Evolutionary conservation across 2,797 vertebrate species (phyloP).

Genomic region (Orestias chungarensis): DNA sequence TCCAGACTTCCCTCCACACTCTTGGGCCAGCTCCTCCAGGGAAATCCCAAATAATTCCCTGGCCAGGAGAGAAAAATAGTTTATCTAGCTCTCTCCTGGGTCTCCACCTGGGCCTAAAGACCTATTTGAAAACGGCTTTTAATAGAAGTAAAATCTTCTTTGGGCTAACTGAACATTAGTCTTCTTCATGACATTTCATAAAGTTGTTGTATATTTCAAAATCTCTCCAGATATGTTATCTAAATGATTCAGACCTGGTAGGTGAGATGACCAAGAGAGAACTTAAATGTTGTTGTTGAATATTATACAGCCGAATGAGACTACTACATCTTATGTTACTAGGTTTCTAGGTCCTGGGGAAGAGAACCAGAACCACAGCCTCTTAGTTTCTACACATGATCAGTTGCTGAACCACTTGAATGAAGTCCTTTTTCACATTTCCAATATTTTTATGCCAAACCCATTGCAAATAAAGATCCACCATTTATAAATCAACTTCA

Average conservation of each 20-base stretch:
- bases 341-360: not conserved
- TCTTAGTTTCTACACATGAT: not conserved
- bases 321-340: not conserved
- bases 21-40: too few relatives aligned
- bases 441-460: not conserved
- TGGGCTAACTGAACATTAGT: too few relatives aligned
- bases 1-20: too few relatives aligned
- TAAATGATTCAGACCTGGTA: not conserved
- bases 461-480: not conserved
- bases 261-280: constrained; percentile 1
- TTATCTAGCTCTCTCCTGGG: too few relatives aligned
- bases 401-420: not conserved
- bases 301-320: too few relatives aligned
- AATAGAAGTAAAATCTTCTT: too few relatives aligned
- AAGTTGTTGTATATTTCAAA: not conserved
- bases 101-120: too few relatives aligned
- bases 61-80: too few relatives aligned
- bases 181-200: not conserved
- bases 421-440: not conserved
- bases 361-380: not conserved
- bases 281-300: too few relatives aligned
- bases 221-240: not conserved
- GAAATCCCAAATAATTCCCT: too few relatives aligned
- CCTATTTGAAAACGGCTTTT: too few relatives aligned
- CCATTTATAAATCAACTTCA: not conserved